Base-by-base conservation (phyloP, 2,888 invertebrate species). In the Ichneumon xanthorius region DNA sequence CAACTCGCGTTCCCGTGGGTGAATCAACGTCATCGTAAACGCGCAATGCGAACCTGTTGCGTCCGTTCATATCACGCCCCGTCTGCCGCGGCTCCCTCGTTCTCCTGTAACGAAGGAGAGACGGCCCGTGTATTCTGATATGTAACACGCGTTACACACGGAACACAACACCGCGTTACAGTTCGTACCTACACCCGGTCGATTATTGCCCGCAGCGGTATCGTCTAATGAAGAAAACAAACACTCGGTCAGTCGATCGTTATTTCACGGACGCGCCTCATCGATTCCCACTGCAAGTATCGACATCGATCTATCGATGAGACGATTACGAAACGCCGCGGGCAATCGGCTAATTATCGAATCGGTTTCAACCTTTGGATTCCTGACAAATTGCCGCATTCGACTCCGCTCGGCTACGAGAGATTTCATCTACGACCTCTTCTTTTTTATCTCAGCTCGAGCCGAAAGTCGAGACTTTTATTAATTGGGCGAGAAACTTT, bases 1-100 rank as follows among this genome's bases (percentile, higher is more conserved):
- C 80, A 80, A 67, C 65, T 68, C 82, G 75, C 76, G 82, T 85
- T 82, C 80, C 85, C 85, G 75, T 76, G 85, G 85, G 79, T 71
- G 82, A 82, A 82, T 82, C 80, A 80, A 80, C 63, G 80, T 85
- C 79, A 85, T 82, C 85, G 85, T 85, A 80, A 85, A 82, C 82
- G 85, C 80, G 82, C 76, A 85, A 85, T 85, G 77, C 82, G 76
- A 85, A 85, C 85, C 85, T 85, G 85, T 85, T 85, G 85, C 86
- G 75, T 80, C 65, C 58, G 67, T 65, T 70, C 86, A 50, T 84
- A 83, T 84, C 84, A 73, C 80, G 37, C 68, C 67, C 63, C 45
- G 58, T 72, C 70, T 40, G 63, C 40, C 76, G 37, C 16, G 50
- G 70, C 76, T 76, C 75, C 68, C 77, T 80, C 76, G 55, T 78